These are phyloP conservation scores for Eulithis testata DNA, from an alignment of 2,888 invertebrate genomes.

Conservation along the genomic window DNA sequence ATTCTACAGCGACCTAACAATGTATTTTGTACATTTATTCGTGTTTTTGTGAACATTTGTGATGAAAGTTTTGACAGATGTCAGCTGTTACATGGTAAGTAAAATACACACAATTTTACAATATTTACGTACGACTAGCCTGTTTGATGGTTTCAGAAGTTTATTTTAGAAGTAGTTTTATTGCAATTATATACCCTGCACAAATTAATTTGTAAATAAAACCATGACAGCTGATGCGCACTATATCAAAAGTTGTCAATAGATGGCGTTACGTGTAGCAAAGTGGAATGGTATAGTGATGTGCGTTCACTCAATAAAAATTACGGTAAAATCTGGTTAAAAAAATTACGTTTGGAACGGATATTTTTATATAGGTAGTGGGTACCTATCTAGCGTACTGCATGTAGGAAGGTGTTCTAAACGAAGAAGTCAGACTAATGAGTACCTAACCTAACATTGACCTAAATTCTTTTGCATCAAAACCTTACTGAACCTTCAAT, in stretches of 20 bases:
- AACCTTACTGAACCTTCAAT: neutral
- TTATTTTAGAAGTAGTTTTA: neutral
- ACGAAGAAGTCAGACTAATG: neutral
- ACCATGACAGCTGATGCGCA: conserved; percentile 46
- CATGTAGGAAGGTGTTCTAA: no score
- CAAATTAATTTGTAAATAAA: conserved; percentile 29
- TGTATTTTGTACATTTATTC: conserved; percentile 54
- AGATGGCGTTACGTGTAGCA: conserved; percentile 62
- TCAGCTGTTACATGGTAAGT: conserved; percentile 67
- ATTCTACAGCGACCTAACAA: conserved; percentile 40
- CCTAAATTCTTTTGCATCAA: neutral
- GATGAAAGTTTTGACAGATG: conserved; percentile 80
- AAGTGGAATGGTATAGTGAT: conserved; percentile 27
- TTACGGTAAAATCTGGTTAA: conserved; percentile 1
- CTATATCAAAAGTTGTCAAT: conserved; percentile 28
- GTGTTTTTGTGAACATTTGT: conserved; percentile 80
- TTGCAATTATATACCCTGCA: neutral
- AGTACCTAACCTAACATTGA: conserved; percentile 5
- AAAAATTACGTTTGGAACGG: no score
- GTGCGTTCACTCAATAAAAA: conserved; percentile 1
- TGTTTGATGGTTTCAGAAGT: neutral
- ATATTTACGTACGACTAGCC: conserved; percentile 26
- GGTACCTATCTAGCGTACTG: no score
- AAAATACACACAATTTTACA: conserved; percentile 43
- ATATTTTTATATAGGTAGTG: no score